phyloP scores from a whole-genome alignment of 2,113 vertebrate species.

The Microtus montanus region DNA sequence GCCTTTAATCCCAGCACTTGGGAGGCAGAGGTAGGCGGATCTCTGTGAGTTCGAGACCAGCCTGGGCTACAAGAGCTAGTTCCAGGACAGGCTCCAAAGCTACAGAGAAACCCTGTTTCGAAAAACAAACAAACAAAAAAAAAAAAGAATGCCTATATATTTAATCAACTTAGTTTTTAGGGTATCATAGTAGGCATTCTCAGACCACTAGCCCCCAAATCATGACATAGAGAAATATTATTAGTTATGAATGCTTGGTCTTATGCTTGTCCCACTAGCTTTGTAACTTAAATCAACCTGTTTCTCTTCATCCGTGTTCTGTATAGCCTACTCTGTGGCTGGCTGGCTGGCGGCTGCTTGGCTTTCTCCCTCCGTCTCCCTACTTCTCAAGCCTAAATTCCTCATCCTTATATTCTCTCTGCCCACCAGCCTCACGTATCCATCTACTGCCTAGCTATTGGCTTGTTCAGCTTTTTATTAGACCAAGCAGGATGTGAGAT shows the following conservation, averaged over 20 bases:
- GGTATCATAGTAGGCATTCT: neutral
- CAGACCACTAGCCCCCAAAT: neutral
- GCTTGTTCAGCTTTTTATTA: neutral
- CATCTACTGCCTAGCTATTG: neutral
- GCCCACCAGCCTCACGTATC: neutral
- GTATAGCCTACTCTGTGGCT: neutral
- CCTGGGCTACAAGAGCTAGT: too few species aligned
- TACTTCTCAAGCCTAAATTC: neutral
- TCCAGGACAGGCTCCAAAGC: too few species aligned
- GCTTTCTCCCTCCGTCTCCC: neutral
- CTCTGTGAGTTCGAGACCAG: too few species aligned
- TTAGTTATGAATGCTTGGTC: neutral
- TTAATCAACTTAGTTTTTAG: slow-evolving; percentile 44
- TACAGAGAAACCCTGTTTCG: too few species aligned
- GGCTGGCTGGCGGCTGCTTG: neutral
- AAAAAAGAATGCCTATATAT: neutral
- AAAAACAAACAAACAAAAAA: too few species aligned
- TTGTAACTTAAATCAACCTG: neutral
- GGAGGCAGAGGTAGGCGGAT: too few species aligned
- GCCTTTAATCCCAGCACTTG: too few species aligned
- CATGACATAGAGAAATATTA: neutral
- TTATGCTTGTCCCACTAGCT: neutral
- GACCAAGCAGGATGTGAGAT: neutral
- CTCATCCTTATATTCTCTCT: neutral
- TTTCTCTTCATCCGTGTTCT: neutral